Percentiles rank a stretch among this genome's conserved stretches.
Conservation (phyloP, 2,797 vertebrate genomes). For the Leptodactylus fallax region DNA sequence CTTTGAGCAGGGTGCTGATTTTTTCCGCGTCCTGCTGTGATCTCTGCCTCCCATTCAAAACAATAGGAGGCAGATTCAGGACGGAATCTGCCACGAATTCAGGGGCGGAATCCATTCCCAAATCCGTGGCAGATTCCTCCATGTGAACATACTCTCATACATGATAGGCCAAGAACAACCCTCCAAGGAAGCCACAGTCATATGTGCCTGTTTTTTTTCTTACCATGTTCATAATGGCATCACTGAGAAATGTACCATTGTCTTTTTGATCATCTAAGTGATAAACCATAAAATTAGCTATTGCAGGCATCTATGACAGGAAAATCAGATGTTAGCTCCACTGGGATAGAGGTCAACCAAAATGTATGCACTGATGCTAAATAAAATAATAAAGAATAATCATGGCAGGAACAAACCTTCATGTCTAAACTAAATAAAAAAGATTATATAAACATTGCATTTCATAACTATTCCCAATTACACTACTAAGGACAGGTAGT, state of each 20-base stretch:
- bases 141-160: neutral
- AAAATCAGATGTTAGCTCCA: neutral
- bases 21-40: no score
- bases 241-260: neutral
- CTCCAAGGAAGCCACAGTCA: no score
- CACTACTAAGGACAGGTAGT: neutral
- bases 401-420: neutral
- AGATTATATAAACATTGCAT: no score
- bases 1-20: no score
- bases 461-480: neutral
- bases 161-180: no score
- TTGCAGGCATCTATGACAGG: neutral
- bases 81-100: no score
- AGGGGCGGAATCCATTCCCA: no score
- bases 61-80: no score
- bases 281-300: neutral
- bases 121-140: no score
- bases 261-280: neutral
- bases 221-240: neutral
- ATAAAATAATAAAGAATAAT: neutral
- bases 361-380: neutral
- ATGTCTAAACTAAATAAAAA: neutral
- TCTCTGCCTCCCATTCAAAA: no score
- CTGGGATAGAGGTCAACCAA: neutral
- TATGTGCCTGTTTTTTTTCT: neutral